Base-by-base conservation (phyloP, 2,113 vertebrate species). In the Plecturocebus donacophilus region DNA sequence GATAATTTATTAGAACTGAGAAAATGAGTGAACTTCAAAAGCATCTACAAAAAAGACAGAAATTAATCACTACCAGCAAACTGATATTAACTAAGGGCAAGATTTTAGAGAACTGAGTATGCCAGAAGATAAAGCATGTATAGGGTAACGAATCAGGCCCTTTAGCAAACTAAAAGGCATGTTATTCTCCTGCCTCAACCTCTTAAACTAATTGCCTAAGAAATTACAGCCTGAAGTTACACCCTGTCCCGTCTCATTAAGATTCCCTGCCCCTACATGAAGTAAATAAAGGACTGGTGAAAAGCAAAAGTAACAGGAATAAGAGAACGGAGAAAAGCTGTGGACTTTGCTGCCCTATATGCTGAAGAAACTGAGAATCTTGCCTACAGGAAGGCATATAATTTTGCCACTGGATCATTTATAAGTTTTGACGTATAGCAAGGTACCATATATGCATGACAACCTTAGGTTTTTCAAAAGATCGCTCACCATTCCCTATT, bases 151-250 rank as follows among this genome's bases (percentile, higher is more conserved):
- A 83, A 84, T 64, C 17, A 77, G 49, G 23, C 64, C 77, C 77
- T 76, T 87, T 61, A 94, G 54, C 90, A 95, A 96, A 97, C 79
- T 85, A 21, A 7, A 76, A 94, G 79, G 49, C 58, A 81, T 76
- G n/a, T 35, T 73, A 68, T 94, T 96, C 45, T 66, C 49, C 54
- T 94, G 56, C 30, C 9, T 90, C 66, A 35, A 35, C 27, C 70
- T 93, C 88, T 94, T 96, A 80, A 23, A 98, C 71, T 58, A 97
- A 96, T 91, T 96, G 97, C 70, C 85, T 95, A 95, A 95, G 90
- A 96, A 98, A 96, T 97, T 96, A 92, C 35, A 90, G 54, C 86
- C 83, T 83, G 21, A 6, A 0, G n/a, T 95, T 87, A 96, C 49
- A 96, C 25, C 9, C 68, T 84, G 58, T 95, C 90, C n/a, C 5